These are phyloP conservation scores for Puffinus mauretanicus DNA, from an alignment of 2,113 vertebrate genomes.

Conservation along the genomic window DNA sequence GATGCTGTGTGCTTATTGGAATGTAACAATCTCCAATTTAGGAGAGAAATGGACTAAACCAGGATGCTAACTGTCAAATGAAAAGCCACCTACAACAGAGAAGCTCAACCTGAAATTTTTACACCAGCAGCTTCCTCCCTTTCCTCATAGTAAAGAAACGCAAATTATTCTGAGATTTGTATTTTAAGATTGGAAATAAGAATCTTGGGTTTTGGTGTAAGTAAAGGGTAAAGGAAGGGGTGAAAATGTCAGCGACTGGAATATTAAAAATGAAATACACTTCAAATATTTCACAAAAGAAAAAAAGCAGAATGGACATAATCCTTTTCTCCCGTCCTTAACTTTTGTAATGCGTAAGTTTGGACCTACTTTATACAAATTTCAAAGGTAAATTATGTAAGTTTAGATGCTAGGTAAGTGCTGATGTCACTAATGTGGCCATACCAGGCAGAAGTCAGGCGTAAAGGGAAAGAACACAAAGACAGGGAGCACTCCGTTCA, in stretches of 20 bases:
- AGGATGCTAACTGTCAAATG: background rate
- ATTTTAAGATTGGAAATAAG: background rate
- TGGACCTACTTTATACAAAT: background rate
- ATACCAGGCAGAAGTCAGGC: background rate
- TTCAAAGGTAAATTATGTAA: background rate
- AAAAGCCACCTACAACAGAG: background rate
- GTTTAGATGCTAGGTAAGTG: background rate
- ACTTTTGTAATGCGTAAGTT: background rate
- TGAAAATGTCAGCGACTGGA: background rate
- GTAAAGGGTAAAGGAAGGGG: background rate
- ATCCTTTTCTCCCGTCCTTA: background rate
- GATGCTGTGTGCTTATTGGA: constrained; percentile 16
- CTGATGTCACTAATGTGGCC: background rate
- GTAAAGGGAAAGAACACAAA: background rate
- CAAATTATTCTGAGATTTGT: background rate
- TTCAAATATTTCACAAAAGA: background rate
- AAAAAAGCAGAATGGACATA: background rate
- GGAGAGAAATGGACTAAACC: background rate
- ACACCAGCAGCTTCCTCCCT: background rate
- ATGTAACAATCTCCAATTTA: background rate
- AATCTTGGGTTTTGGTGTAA: background rate
- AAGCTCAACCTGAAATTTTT: background rate
- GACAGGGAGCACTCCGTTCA: background rate
- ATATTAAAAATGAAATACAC: background rate
- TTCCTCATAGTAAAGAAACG: background rate